phyloP scores from a whole-genome alignment of 1,140 invertebrate genomes.

The Drosophila insularis region DNA sequence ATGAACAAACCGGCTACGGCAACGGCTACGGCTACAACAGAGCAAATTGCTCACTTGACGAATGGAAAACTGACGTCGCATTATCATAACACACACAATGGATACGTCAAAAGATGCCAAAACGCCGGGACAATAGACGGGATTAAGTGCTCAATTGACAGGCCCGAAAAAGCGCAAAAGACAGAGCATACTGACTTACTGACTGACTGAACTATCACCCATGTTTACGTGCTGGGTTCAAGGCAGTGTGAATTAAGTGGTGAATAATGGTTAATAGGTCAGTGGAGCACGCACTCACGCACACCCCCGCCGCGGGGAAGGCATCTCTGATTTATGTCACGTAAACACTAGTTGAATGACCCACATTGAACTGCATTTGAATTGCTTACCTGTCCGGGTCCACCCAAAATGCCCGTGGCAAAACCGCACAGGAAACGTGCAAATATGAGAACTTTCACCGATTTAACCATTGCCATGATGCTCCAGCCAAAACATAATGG shows the following conservation, averaged over 20 bases:
- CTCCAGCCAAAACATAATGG: slow-evolving; percentile 86
- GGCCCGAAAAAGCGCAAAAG: neutral
- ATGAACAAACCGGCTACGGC: slow-evolving; percentile 52
- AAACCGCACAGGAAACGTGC: slow-evolving; percentile 88
- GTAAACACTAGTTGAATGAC: slow-evolving; percentile 33
- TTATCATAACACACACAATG: slow-evolving; percentile 47
- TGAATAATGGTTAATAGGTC: slow-evolving; percentile 67
- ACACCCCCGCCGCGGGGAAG: neutral
- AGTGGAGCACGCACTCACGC: slow-evolving; percentile 31
- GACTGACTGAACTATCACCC: no score
- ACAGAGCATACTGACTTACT: no score
- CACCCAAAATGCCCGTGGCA: slow-evolving; percentile 87
- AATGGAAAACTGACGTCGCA: slow-evolving; percentile 31
- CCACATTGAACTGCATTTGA: neutral
- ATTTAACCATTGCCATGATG: slow-evolving; percentile 85
- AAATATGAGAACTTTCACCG: slow-evolving; percentile 84
- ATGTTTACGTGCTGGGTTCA: slow-evolving; percentile 29
- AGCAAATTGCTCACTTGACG: slow-evolving; percentile 41
- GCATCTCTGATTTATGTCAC: slow-evolving; percentile 8
- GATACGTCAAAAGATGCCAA: slow-evolving; percentile 42
- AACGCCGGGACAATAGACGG: slow-evolving; percentile 44
- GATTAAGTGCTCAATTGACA: slow-evolving; percentile 70
- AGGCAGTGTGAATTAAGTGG: slow-evolving; percentile 26
- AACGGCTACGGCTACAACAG: slow-evolving; percentile 22
- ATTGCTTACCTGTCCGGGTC: slow-evolving; percentile 85